Base-by-base conservation (phyloP, 2,113 vertebrate species). In the Lycaon pictus region DNA sequence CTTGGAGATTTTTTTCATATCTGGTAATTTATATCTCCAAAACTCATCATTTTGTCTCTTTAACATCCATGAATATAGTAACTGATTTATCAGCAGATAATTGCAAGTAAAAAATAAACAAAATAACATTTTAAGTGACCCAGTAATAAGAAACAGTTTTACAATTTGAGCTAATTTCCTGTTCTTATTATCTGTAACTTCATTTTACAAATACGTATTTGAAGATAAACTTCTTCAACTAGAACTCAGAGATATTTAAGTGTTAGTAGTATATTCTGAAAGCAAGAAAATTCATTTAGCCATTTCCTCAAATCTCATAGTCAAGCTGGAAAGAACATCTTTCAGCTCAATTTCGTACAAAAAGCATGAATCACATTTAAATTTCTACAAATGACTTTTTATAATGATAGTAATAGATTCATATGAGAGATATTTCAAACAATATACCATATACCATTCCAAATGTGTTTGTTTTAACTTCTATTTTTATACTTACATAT, bases 141-240 rank as follows among this genome's bases (percentile, higher is more conserved):
- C n/a, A 32, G 17, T 84, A 56, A 92, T 37, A 80, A 15, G 2
- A 81, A 93, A 96, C 8, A 5, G 80, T 95, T 93, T 95, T 19
- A 71, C 16, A 95, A 71, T n/a, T 82, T 74, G 25, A 90, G 27
- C 37, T 94, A 84, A 88, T 89, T 91, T 95, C 19, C 79, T n/a
- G 43, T 65, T 43, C 16, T 80, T 67, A 67, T 56, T 92, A 95
- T 76, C 69, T 97, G 16, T 51, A 84, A 81, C 69, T 88, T 23
- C 12, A 92, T 79, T 92, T 69, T 88, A 88, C 65, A 92, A 94
- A 90, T 83, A 82, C 82, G 15, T 97, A 79, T 93, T 94, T 90
- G 37, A 37, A 37, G 37, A 37, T 37, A 37, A 37, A 37, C 37
- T 37, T 76, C 80, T 87, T 71, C 43, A 4, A 83, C 93, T 48